These are phyloP conservation scores for Ochotona curzoniae DNA, from an alignment of 2,113 vertebrate genomes.

Conservation along the genomic window DNA sequence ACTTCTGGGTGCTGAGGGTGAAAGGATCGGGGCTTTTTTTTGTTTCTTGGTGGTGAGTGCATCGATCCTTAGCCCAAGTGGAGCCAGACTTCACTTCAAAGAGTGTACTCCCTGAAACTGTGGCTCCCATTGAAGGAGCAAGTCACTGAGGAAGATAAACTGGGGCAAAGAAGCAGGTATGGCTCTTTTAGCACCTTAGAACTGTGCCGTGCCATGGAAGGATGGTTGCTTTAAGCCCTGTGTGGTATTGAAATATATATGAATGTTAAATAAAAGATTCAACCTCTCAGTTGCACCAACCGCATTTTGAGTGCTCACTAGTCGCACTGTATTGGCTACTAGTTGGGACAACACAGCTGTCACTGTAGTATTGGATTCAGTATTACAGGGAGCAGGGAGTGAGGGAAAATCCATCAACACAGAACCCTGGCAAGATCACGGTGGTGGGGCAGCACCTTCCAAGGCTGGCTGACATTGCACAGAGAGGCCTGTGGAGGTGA, in stretches of 20 bases:
- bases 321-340: background rate
- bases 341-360: background rate
- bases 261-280: background rate
- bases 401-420: background rate
- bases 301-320: background rate
- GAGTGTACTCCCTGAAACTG: background rate
- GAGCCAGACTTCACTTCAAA: background rate
- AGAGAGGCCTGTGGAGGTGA: background rate
- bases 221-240: background rate
- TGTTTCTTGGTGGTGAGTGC: background rate
- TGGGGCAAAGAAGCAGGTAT: background rate
- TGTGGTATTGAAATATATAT: background rate
- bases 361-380: rapidly evolving
- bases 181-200: background rate
- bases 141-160: background rate
- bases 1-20: background rate
- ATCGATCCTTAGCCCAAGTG: background rate
- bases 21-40: background rate
- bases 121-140: background rate
- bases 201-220: too few relatives aligned
- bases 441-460: background rate
- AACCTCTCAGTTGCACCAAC: background rate
- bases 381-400: background rate
- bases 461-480: background rate
- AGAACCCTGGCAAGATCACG: background rate